These are phyloP conservation scores for Leptinotarsa lineolata DNA, from an alignment of 1,140 invertebrate genomes.

Conservation along the genomic window DNA sequence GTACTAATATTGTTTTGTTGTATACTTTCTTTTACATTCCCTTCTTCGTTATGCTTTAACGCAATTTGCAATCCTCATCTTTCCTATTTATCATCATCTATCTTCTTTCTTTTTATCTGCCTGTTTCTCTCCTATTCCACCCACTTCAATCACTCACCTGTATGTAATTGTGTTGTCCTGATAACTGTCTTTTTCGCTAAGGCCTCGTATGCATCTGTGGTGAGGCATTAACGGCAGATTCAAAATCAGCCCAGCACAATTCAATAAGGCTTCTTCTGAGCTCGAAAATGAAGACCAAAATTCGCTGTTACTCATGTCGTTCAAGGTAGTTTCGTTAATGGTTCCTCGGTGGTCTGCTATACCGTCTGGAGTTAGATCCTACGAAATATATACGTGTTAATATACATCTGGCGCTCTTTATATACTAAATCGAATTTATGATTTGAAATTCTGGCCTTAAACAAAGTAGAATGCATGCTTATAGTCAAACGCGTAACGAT, in stretches of 20 bases:
- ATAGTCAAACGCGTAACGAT: too few relatives aligned
- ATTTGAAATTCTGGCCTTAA: too few relatives aligned
- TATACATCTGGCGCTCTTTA: background rate
- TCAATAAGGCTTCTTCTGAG: conserved; percentile 73
- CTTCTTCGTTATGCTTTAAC: too few relatives aligned
- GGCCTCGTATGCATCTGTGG: conserved; percentile 57
- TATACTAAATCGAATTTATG: background rate
- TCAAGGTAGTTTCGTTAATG: conserved; percentile 65
- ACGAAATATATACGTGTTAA: conserved; percentile 17
- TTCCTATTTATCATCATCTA: too few relatives aligned
- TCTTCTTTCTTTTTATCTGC: too few relatives aligned
- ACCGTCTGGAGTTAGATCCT: conserved; percentile 65
- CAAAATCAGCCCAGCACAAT: conserved; percentile 74
- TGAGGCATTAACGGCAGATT: conserved; percentile 72
- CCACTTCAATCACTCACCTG: conserved; percentile 55
- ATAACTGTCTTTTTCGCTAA: conserved; percentile 58
- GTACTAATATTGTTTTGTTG: too few relatives aligned
- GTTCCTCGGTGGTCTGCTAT: conserved; percentile 66
- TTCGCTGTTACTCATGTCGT: conserved; percentile 74
- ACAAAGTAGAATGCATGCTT: too few relatives aligned
- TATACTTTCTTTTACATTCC: too few relatives aligned
- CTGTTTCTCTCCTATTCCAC: too few relatives aligned
- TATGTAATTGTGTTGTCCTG: conserved; percentile 67
- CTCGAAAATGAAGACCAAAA: conserved; percentile 80
- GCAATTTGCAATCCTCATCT: too few relatives aligned